Percentiles rank a stretch among this genome's conserved stretches.
Conservation (phyloP, 1,140 invertebrate genomes). For the Semibalanus balanoides region DNA sequence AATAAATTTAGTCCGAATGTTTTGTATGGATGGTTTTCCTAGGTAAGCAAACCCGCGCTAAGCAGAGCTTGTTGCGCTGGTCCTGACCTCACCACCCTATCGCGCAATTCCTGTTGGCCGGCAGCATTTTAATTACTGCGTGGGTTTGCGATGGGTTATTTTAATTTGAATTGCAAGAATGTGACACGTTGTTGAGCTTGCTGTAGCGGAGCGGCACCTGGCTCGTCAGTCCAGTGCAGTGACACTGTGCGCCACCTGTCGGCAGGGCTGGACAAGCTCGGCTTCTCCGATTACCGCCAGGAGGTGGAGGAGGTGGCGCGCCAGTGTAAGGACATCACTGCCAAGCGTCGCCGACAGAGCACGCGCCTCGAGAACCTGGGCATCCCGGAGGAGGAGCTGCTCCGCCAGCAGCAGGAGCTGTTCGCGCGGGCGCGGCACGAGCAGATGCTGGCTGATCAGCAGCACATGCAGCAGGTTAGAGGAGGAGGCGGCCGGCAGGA, state of each 20-base stretch:
- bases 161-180: too few species aligned
- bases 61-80: too few species aligned
- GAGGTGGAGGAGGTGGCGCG: conserved; percentile 86
- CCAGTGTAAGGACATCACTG: conserved; percentile 91
- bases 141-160: too few species aligned
- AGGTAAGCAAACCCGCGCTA: too few species aligned
- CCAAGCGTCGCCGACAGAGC: conserved; percentile 81
- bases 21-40: too few species aligned
- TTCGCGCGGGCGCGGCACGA: conserved; percentile 86
- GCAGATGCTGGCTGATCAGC: conserved; percentile 70
- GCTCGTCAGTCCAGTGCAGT: background rate
- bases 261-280: conserved; percentile 75
- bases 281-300: conserved; percentile 81
- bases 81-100: too few species aligned
- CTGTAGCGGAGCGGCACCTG: too few species aligned
- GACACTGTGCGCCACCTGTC: conserved; percentile 11
- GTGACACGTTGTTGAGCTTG: too few species aligned
- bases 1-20: too few species aligned
- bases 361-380: conserved; percentile 89
- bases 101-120: too few species aligned
- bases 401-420: conserved; percentile 94
- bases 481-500: too few species aligned
- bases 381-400: conserved; percentile 90
- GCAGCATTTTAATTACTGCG: too few species aligned
- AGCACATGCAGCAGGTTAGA: conserved; percentile 67